Evolutionary conservation across 2,888 invertebrate genomes (phyloP).

Genomic region (Schrankia costaestrigalis): DNA sequence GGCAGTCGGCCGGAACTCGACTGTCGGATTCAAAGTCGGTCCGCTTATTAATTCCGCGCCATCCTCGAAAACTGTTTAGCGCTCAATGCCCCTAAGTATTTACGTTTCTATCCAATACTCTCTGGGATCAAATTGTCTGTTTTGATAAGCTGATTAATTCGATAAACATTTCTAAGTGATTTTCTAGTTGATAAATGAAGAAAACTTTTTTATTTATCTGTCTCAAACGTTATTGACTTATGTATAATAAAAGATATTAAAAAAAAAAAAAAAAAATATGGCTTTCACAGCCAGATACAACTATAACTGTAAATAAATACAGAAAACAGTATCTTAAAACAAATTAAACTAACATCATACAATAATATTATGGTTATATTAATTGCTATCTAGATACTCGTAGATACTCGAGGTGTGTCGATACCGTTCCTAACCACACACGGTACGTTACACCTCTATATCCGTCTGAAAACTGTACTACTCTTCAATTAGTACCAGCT

Average conservation of each 20-base stretch:
- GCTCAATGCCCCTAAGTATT: slow-evolving; percentile 10
- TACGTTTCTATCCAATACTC: slow-evolving; percentile 8
- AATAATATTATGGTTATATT: too few species aligned
- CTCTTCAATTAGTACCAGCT: slow-evolving; percentile 9
- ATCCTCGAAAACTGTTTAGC: slow-evolving; percentile 4
- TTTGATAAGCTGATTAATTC: slow-evolving; percentile 10
- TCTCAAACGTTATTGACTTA: too few species aligned
- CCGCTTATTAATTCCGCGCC: slow-evolving; percentile 15
- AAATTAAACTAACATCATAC: too few species aligned
- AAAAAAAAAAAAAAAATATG: too few species aligned
- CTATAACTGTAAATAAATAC: too few species aligned
- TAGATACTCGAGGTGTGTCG: slow-evolving; percentile 11
- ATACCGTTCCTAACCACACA: slow-evolving; percentile 11
- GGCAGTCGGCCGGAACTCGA: slow-evolving; percentile 11
- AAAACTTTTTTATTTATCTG: too few species aligned
- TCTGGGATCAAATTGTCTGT: neutral
- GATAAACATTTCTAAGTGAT: neutral
- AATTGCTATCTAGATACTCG: too few species aligned
- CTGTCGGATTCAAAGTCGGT: slow-evolving; percentile 5
- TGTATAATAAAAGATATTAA: too few species aligned
- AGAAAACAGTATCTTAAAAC: too few species aligned
- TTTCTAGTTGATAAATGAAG: too few species aligned
- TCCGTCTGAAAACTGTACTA: slow-evolving; percentile 12
- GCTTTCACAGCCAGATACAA: too few species aligned
- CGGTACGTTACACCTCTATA: slow-evolving; percentile 13